Conservation (phyloP, 2,797 vertebrate species). For the Poeciliopsis turneri region DNA sequence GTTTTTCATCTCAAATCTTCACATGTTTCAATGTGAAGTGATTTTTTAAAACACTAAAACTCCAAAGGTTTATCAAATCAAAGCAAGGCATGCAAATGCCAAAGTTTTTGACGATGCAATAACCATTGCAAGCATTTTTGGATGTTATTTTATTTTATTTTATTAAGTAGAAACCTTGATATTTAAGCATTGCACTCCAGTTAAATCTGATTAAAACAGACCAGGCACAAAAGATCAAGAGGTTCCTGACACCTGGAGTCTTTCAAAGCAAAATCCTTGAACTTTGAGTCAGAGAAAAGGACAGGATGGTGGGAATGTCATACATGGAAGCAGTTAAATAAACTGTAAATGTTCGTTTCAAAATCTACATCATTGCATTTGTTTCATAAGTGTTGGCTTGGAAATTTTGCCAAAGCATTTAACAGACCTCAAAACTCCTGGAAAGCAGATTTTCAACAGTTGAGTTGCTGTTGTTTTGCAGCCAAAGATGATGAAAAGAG, state of each 20-base stretch:
- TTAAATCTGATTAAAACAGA: background rate
- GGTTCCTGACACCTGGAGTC: background rate
- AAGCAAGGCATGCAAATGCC: background rate
- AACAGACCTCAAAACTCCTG: background rate
- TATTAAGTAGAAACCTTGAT: background rate
- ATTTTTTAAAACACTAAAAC: background rate
- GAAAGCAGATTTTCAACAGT: background rate
- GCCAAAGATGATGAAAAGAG: background rate
- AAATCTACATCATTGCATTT: background rate
- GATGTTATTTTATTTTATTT: background rate
- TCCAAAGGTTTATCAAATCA: background rate
- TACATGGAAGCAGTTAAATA: background rate
- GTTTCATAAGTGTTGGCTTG: background rate
- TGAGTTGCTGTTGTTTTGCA: background rate
- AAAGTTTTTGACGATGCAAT: background rate
- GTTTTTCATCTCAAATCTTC: background rate
- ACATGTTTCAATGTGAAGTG: background rate
- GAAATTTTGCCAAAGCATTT: background rate
- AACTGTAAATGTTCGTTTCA: background rate
- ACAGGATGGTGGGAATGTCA: background rate
- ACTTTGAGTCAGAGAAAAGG: background rate
- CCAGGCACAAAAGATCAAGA: background rate
- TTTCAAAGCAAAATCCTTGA: background rate
- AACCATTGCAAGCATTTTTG: background rate
- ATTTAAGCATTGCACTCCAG: slow-evolving; percentile 1